Evolutionary conservation across 2,888 invertebrate genomes (phyloP).

Genomic region (Pristionchus entomophagus): DNA sequence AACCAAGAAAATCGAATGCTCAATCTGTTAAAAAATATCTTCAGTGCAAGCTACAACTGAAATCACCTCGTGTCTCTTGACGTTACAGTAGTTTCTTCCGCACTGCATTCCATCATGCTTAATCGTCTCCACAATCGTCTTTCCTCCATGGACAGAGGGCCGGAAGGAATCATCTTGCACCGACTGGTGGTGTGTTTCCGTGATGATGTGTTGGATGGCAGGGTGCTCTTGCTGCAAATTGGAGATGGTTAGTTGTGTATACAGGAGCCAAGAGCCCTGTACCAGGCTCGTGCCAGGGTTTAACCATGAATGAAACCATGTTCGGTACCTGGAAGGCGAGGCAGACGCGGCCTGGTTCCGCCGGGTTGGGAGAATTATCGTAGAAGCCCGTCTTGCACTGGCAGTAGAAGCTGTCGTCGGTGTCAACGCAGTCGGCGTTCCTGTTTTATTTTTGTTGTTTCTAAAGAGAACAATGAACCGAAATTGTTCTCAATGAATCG

Average conservation of each 20-base stretch:
- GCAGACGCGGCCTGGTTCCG: constrained; percentile 71
- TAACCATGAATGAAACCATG: too few relatives aligned
- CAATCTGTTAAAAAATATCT: too few relatives aligned
- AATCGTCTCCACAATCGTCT: neutral
- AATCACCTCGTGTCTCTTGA: neutral
- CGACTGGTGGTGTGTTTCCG: neutral
- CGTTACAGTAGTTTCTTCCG: neutral
- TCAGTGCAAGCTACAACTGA: too few relatives aligned
- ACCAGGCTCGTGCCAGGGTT: neutral
- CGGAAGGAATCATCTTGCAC: neutral
- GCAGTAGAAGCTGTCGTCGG: constrained; percentile 62
- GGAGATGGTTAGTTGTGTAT: neutral
- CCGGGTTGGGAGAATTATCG: constrained; percentile 70
- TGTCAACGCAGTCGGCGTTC: constrained; percentile 62
- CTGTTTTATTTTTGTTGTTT: constrained; percentile 44
- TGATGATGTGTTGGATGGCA: neutral
- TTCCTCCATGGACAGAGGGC: too few relatives aligned
- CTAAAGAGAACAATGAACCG: neutral
- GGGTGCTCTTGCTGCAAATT: constrained; percentile 7
- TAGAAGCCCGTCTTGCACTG: constrained; percentile 70
- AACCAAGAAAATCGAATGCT: too few relatives aligned
- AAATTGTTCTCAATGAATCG: neutral
- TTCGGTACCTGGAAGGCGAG: constrained; percentile 58
- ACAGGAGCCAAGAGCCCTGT: neutral
- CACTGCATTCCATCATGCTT: neutral